Base-by-base conservation (phyloP, 2,888 invertebrate species). In the Sarcophaga rosellei region DNA sequence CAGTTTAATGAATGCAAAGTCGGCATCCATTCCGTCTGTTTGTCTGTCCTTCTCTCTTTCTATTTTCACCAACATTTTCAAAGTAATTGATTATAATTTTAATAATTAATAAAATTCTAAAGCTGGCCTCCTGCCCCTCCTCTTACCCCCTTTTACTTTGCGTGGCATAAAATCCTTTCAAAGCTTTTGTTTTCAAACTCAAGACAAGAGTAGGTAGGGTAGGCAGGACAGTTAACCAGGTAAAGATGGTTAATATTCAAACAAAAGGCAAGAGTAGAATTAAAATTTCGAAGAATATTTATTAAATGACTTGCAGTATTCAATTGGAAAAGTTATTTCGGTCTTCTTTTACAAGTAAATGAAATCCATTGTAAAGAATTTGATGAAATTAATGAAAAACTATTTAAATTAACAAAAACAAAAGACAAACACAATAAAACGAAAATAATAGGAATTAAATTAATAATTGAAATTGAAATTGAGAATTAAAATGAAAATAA, bases 41-140 rank as follows among this genome's bases (percentile, higher is more conserved):
- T 11, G 44, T 35, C 21, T 11, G 72, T 25, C 61, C 5, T 61
- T 4, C 61, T 61, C 21, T n/a, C 25, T 73, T 45, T 57, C 47
- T 21, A 61, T 61, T 73, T 76, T 69, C 25, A 63, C 59, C 57
- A 72, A 72, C 1, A 61, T 83, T 78, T 61, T 63, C 72, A 47
- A 47, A 74, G 61, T 74, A 81, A 70, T 74, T 81, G 53, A 68
- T 47, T 70, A 76, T 25, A 8, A 76, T 76, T 66, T 53, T 53
- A 53, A 53, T 53, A 53, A 53, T 15, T 53, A 15, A 53, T 53
- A 53, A 53, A 53, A 53, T 53, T 15, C 5, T 53, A 15, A 17
- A 17, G 17, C 4, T 53, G 17, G 35, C 35, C 35, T 35, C 1
- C 35, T 25, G 3, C 35, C 0, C 35, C 35, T 35, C 35, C 35